Conservation (phyloP, 2,888 invertebrate species). For the Germaria angustata region DNA sequence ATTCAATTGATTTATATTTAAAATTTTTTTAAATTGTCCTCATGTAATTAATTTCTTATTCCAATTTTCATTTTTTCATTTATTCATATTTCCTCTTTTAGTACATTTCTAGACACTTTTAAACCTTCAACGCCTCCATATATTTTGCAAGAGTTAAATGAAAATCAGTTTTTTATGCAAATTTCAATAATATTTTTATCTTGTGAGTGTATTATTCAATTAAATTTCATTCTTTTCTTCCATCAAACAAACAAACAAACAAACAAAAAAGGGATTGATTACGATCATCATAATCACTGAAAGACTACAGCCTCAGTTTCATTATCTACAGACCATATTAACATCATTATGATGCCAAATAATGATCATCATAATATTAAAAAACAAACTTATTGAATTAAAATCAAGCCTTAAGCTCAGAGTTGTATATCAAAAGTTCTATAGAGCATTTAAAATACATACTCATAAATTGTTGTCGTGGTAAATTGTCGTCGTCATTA, state of each 20-base stretch:
- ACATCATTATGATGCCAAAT: constrained; percentile 13
- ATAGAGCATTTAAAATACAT: constrained; percentile 22
- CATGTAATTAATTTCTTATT: not conserved
- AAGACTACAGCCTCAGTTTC: constrained; percentile 15
- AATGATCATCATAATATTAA: constrained; percentile 44
- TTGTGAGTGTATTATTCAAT: constrained; percentile 44
- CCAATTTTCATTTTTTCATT: not conserved
- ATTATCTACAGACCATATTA: not conserved
- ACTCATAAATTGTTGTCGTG: constrained; percentile 48
- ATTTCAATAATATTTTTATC: constrained; percentile 51
- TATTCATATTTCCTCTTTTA: constrained; percentile 62
- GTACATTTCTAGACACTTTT: constrained; percentile 64
- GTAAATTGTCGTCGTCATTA: constrained; percentile 54
- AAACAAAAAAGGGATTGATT: constrained; percentile 64
- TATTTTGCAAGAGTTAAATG: constrained; percentile 52
- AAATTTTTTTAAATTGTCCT: too few relatives aligned
- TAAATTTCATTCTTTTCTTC: constrained; percentile 53
- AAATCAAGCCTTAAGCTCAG: constrained; percentile 58
- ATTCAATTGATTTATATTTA: too few relatives aligned
- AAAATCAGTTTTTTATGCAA: constrained; percentile 66
- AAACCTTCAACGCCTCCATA: constrained; percentile 57
- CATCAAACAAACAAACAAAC: constrained; percentile 7
- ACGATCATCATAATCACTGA: constrained; percentile 51
- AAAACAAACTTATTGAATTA: constrained; percentile 61
- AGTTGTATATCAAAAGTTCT: constrained; percentile 13